A percentile compares a stretch with the other conserved stretches of the same genome.
These are phyloP conservation scores for Sapayoa aenigma DNA, from an alignment of 2,113 vertebrate species.

Conservation along the genomic window DNA sequence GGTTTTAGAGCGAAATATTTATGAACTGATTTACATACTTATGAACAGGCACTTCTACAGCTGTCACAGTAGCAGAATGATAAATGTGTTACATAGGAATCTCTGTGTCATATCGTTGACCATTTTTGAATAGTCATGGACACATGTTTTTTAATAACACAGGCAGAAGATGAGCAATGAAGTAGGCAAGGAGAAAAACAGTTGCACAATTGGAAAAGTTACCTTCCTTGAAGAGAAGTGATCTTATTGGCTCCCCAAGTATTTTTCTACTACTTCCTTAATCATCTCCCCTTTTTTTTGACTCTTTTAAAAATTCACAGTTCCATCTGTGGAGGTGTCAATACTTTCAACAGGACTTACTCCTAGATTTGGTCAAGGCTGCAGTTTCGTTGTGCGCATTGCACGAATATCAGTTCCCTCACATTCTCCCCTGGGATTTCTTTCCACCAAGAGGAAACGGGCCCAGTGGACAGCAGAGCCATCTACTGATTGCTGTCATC, in stretches of 20 bases:
- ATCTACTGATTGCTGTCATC: background rate
- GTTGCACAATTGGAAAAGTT: background rate
- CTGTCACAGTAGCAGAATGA: constrained; percentile 62
- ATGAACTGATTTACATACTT: constrained; percentile 81
- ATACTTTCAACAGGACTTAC: background rate
- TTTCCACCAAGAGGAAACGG: background rate
- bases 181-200: background rate
- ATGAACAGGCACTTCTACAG: constrained; percentile 68
- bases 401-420: background rate
- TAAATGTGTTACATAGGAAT: constrained; percentile 46
- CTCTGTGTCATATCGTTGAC: background rate
- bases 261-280: background rate
- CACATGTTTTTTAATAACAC: constrained; percentile 19
- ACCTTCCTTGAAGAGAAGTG: background rate
- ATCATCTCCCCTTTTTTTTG: fast-evolving
- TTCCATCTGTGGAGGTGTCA: background rate
- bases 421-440: background rate
- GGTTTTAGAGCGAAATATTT: constrained; percentile 79
- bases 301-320: background rate
- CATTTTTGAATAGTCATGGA: background rate
- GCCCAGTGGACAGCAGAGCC: background rate
- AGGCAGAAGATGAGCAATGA: background rate
- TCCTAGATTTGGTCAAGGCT: background rate
- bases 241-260: background rate
- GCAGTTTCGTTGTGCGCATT: background rate